Evolutionary conservation across 2,888 invertebrate genomes (phyloP), one percentile per base, ranked within the genome.

Genomic region (Drosophila kambysellisi): DNA sequence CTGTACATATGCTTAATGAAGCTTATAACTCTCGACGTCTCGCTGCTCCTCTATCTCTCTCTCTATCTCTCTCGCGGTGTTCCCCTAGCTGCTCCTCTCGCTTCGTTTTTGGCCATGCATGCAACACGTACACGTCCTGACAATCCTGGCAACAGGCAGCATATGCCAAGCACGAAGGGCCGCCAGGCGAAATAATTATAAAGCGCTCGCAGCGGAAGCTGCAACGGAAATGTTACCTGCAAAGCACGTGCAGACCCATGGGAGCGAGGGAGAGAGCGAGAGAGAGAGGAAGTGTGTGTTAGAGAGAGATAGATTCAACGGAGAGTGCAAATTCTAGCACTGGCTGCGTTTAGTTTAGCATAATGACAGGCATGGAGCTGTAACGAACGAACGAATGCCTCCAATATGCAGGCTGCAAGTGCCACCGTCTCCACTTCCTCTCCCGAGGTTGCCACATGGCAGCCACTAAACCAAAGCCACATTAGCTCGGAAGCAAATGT

Each of bases 1-100:
- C 83, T 75, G 76, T 89, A 85, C 88, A 88, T 91, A 90, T 91
- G 91, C 88, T 91, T 91, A 91, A 91, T 91, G 91, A 91, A 91
- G 91, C 92, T 91, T 91, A 91, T 91, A 91, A 86, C 87, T 87
- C 88, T 77, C 81, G 75, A 68, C 82, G 67, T 80, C 75, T 83
- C 81, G 58, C 67, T 65, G 57, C 64, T 57, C 59, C 66, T 46
- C 35, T 50, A 33, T 58, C 65, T 66, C 39, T 52, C 51, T 57
- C 35, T 43, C 54, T n/a, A 65, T 46, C 48, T 30, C 29, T 54
- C 32, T 48, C 60, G 46, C 17, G 20, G 20, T 41, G 25, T 29
- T n/a, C 20, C 33, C 32, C 37, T 52, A 48, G 33, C 41, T 25
- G 9, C 57, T 43, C 6, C 57, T 32, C 52, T 33, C 46, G 33